phyloP scores from a whole-genome alignment of 2,113 vertebrate genomes.

The Bothrops jararaca region DNA sequence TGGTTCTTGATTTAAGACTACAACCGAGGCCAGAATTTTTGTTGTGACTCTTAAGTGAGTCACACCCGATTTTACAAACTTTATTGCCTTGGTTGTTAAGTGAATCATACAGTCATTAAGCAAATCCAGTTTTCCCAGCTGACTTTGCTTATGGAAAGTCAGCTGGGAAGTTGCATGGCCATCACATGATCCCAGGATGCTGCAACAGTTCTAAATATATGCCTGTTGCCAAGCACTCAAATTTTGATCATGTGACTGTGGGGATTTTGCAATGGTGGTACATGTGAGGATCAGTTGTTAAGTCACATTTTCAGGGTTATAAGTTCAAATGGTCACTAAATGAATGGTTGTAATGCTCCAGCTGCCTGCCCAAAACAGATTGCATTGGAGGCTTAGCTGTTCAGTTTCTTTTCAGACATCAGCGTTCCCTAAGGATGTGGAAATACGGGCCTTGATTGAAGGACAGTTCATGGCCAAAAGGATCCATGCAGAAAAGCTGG shows the following conservation, averaged over 20 bases:
- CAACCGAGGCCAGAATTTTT: neutral
- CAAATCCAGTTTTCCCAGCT: neutral
- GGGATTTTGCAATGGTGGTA: neutral
- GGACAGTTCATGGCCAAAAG: conserved; percentile 95
- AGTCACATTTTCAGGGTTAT: neutral
- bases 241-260: neutral
- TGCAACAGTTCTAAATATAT: neutral
- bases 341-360: neutral
- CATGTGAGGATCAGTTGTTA: neutral
- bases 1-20: neutral
- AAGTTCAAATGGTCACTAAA: neutral
- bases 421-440: conserved; percentile 71
- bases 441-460: conserved; percentile 89
- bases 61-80: neutral
- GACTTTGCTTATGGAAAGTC: neutral
- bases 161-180: neutral
- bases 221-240: neutral
- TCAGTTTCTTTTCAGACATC: conserved; percentile 71
- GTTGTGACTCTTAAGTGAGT: neutral
- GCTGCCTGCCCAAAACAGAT: neutral
- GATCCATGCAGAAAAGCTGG: conserved; percentile 89
- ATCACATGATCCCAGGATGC: too few relatives aligned
- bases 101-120: neutral
- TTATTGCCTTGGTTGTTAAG: neutral
- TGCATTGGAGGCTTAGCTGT: neutral